phyloP scores from a whole-genome alignment of 2,797 vertebrate genomes.

The Sebastes wilsoni region DNA sequence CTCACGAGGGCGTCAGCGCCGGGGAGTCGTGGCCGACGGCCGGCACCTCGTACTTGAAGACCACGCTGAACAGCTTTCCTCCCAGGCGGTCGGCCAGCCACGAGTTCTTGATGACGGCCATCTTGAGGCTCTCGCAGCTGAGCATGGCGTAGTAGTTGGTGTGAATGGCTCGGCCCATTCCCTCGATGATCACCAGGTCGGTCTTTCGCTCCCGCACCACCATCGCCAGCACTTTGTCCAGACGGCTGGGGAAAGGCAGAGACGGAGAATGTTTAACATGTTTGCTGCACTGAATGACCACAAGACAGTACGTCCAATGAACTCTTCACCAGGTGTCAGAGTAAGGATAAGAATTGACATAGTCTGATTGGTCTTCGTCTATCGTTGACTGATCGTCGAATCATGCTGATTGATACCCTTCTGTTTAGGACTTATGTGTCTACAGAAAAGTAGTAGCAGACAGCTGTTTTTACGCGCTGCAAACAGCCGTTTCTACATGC shows the following conservation, averaged over 20 bases:
- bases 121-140: conserved; percentile 95
- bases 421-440: too few relatives aligned
- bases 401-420: too few relatives aligned
- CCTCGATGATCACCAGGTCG: conserved; percentile 96
- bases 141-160: conserved; percentile 95
- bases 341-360: too few relatives aligned
- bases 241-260: conserved; percentile 80
- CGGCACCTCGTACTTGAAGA: conserved; percentile 97
- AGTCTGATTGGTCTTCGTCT: too few relatives aligned
- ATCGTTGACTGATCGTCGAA: too few relatives aligned
- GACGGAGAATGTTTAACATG: neutral
- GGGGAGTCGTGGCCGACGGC: conserved; percentile 47
- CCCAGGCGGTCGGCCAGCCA: conserved; percentile 96
- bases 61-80: conserved; percentile 96
- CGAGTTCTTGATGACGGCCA: conserved; percentile 97
- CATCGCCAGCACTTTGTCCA: conserved; percentile 92
- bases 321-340: neutral
- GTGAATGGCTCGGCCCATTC: conserved; percentile 98
- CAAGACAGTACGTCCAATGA: neutral
- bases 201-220: conserved; percentile 90
- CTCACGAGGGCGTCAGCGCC: conserved; percentile 44
- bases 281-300: too few relatives aligned
- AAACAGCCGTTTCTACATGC: too few relatives aligned
- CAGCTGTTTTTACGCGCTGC: too few relatives aligned
- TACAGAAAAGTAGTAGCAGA: too few relatives aligned